These are phyloP conservation scores for Remorina albescens DNA, from an alignment of 2,797 vertebrate genomes.

Conservation along the genomic window DNA sequence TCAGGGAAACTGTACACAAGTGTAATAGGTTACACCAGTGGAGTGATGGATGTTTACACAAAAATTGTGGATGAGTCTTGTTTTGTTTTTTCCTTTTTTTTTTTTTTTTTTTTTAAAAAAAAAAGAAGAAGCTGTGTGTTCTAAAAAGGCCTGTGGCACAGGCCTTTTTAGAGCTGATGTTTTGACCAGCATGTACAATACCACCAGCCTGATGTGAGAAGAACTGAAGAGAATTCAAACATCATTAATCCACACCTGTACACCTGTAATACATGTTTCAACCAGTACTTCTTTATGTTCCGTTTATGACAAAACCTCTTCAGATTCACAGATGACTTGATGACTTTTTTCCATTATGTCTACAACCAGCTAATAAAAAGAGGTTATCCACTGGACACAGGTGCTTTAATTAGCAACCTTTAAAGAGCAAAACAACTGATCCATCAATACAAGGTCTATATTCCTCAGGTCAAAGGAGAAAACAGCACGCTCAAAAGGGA, in stretches of 20 bases:
- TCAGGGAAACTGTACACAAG: neutral
- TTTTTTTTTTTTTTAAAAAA: too few species aligned
- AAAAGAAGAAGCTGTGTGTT: too few species aligned
- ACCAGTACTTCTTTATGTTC: neutral
- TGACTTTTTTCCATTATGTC: neutral
- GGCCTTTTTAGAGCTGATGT: neutral
- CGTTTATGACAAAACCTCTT: neutral
- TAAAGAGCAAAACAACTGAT: slow-evolving; percentile 11
- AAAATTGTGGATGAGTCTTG: neutral
- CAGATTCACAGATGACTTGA: neutral
- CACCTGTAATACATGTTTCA: neutral
- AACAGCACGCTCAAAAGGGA: slow-evolving; percentile 30
- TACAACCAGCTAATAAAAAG: slow-evolving; percentile 22
- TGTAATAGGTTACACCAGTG: neutral
- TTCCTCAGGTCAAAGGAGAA: slow-evolving; percentile 2
- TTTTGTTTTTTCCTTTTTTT: too few species aligned
- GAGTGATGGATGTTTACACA: neutral
- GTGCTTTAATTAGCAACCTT: slow-evolving; percentile 21
- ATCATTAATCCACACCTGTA: neutral
- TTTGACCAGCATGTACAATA: slow-evolving; percentile 6
- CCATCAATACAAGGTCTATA: neutral
- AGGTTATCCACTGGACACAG: slow-evolving; percentile 9
- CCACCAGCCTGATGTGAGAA: neutral
- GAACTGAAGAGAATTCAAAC: neutral
- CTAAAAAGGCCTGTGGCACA: too few species aligned